Evolutionary conservation across 2,888 invertebrate genomes (phyloP).

Genomic region (Ligdia adustata): DNA sequence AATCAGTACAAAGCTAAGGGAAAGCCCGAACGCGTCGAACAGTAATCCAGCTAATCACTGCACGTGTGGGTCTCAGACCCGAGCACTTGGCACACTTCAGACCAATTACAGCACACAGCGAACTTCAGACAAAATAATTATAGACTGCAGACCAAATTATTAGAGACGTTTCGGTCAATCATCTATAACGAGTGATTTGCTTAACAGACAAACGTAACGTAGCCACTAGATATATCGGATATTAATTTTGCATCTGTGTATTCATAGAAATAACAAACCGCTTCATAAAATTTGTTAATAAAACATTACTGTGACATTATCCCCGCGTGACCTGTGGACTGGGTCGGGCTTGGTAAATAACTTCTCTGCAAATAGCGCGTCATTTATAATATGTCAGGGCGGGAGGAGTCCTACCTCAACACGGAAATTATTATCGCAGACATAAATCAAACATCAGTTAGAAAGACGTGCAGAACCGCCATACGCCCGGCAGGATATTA

Average conservation of each 20-base stretch:
- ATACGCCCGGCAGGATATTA: constrained; percentile 43
- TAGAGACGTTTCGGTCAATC: too few relatives aligned
- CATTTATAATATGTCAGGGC: constrained; percentile 51
- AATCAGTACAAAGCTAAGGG: constrained; percentile 1
- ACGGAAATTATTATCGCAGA: constrained; percentile 69
- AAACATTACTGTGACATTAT: constrained; percentile 3
- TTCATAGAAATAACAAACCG: too few relatives aligned
- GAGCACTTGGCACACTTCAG: constrained; percentile 37
- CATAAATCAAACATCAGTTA: constrained; percentile 62
- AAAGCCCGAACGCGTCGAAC: constrained; percentile 22
- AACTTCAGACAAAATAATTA: too few relatives aligned
- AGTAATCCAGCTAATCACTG: constrained; percentile 46
- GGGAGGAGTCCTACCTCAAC: constrained; percentile 70
- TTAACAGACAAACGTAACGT: too few relatives aligned
- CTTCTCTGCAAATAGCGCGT: constrained; percentile 52
- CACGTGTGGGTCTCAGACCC: constrained; percentile 34
- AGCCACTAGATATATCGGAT: too few relatives aligned
- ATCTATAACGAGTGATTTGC: too few relatives aligned
- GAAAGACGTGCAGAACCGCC: constrained; percentile 57
- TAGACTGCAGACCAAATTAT: constrained; percentile 38
- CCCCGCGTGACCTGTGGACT: constrained; percentile 46
- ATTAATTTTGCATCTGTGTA: too few relatives aligned
- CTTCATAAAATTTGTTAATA: too few relatives aligned
- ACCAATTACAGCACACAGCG: constrained; percentile 37
- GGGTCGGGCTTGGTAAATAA: constrained; percentile 50